Conservation (phyloP, 2,888 invertebrate species). For the Microplitis manilae region DNA sequence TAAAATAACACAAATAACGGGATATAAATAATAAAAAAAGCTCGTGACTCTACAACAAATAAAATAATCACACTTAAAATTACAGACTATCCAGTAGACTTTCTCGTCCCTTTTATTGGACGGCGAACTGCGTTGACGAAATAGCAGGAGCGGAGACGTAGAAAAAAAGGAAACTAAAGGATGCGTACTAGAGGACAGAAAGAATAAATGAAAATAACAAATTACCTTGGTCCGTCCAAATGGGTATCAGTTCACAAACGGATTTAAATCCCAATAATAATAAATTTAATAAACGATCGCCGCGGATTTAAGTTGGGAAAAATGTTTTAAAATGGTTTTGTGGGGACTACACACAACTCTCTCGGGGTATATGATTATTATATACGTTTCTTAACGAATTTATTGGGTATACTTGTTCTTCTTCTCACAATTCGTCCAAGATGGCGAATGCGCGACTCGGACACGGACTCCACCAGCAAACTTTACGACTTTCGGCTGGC, state of each 20-base stretch:
- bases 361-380: slow-evolving; percentile 2
- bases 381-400: background rate
- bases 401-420: slow-evolving; percentile 37
- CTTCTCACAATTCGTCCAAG: slow-evolving; percentile 71
- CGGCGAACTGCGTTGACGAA: slow-evolving; percentile 13
- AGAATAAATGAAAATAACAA: slow-evolving; percentile 73
- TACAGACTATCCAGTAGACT: background rate
- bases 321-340: slow-evolving; percentile 49
- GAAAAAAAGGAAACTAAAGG: background rate
- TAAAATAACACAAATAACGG: background rate
- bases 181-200: slow-evolving; percentile 47
- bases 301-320: slow-evolving; percentile 65
- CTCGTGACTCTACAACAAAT: too few relatives aligned
- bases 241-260: slow-evolving; percentile 80
- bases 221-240: slow-evolving; percentile 87
- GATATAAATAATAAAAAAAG: background rate
- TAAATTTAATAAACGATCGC: slow-evolving; percentile 68
- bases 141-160: background rate
- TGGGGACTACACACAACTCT: slow-evolving; percentile 47
- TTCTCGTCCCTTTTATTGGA: background rate
- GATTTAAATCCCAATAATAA: slow-evolving; percentile 71
- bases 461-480: slow-evolving; percentile 1
- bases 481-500: slow-evolving; percentile 59
- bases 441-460: slow-evolving; percentile 71
- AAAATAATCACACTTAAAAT: too few relatives aligned